Evolutionary conservation across 2,113 vertebrate genomes (phyloP).

Genomic region (Nanorana parkeri): DNA sequence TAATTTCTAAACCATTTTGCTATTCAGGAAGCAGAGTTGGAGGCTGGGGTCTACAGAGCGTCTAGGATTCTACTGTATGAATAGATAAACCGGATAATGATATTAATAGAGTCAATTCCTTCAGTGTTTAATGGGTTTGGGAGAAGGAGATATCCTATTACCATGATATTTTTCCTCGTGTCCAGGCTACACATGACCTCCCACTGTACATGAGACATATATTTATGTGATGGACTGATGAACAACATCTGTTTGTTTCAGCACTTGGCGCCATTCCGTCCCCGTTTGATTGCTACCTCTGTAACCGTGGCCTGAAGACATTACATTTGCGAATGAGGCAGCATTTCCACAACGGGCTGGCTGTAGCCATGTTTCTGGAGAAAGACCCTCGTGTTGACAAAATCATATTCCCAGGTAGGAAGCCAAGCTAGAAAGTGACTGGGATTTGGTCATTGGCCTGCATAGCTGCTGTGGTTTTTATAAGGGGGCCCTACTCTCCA

Average conservation of each 20-base stretch:
- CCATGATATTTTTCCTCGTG: background rate
- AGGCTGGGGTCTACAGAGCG: too few species aligned
- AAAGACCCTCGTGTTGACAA: conserved; percentile 78
- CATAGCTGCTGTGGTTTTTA: too few species aligned
- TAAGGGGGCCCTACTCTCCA: too few species aligned
- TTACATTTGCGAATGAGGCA: conserved; percentile 88
- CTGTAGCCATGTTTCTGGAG: conserved; percentile 83
- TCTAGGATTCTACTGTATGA: too few species aligned
- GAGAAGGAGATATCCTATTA: background rate
- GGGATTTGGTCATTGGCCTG: too few species aligned
- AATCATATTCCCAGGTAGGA: conserved; percentile 88
- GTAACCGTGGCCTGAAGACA: conserved; percentile 91
- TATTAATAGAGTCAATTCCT: too few species aligned
- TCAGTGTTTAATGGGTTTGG: background rate
- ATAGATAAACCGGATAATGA: too few species aligned
- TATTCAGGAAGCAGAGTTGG: too few species aligned
- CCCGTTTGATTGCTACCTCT: conserved; percentile 91
- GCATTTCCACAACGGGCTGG: conserved; percentile 85
- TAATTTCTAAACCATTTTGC: too few species aligned
- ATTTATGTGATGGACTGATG: background rate
- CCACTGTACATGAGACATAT: background rate
- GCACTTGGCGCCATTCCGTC: conserved; percentile 88
- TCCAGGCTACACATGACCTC: background rate
- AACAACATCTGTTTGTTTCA: conserved; percentile 56
- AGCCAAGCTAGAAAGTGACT: too few species aligned